Evolutionary conservation across 2,113 vertebrate genomes (phyloP).

Genomic region (Campylomormyrus numenius): DNA sequence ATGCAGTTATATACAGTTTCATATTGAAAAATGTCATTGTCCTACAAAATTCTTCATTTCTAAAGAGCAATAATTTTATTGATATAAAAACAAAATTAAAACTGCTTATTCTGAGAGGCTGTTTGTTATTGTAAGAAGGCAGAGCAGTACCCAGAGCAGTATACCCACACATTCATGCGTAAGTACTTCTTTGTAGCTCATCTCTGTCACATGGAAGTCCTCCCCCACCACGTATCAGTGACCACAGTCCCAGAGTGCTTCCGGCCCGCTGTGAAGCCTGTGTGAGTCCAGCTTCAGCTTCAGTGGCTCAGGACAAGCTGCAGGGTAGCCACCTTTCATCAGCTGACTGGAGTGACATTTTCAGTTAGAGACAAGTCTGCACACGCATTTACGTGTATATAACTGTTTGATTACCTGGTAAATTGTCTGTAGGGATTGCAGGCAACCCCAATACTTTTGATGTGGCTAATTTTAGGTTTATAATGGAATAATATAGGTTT

Average conservation of each 20-base stretch:
- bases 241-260: neutral
- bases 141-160: no score
- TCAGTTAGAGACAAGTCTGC: neutral
- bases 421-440: neutral
- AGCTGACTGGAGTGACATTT: neutral
- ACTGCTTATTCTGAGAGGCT: neutral
- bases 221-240: neutral
- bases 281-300: neutral
- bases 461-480: no score
- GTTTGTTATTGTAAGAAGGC: neutral
- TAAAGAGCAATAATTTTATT: neutral
- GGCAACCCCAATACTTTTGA: neutral
- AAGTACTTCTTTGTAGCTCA: neutral
- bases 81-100: neutral
- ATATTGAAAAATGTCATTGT: slow-evolving; percentile 54
- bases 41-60: neutral
- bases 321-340: neutral
- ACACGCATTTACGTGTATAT: neutral
- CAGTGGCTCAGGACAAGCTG: neutral
- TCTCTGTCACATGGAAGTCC: neutral
- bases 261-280: neutral
- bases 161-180: neutral
- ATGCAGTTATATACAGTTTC: slow-evolving; percentile 56
- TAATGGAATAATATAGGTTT: no score
- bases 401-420: neutral